A percentile compares a stretch with the other conserved stretches of the same genome.
Conservation (phyloP, 1,140 invertebrate species). For the Lepidurus arcticus region DNA sequence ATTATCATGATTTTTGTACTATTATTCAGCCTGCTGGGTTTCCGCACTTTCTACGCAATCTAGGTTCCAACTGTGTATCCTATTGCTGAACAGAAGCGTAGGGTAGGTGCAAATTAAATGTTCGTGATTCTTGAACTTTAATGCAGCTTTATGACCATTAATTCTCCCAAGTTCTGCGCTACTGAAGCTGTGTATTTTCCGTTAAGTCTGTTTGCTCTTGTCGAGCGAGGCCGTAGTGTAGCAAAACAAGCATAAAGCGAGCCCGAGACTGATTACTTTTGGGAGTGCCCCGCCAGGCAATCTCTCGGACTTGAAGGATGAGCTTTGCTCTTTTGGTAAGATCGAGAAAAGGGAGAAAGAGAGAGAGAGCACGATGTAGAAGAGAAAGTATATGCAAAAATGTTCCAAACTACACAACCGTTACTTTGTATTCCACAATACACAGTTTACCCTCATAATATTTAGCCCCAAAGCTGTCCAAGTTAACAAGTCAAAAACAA, state of each 20-base stretch:
- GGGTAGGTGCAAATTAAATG: neutral
- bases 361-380: too few relatives aligned
- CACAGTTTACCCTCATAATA: neutral
- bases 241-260: neutral
- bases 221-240: neutral
- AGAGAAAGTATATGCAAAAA: neutral
- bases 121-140: constrained; percentile 3
- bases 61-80: neutral
- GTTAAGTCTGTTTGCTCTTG: neutral
- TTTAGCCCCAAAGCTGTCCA: neutral
- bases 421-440: neutral
- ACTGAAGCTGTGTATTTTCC: neutral
- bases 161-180: neutral
- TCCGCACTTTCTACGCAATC: neutral
- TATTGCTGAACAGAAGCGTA: neutral
- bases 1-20: too few relatives aligned
- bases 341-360: neutral
- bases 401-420: neutral
- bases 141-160: neutral
- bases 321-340: neutral
- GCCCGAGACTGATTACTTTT: constrained; percentile 4
- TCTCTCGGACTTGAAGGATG: constrained; percentile 5
- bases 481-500: neutral
- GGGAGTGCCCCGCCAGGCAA: neutral
- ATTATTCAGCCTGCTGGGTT: too few relatives aligned